Base-by-base conservation (phyloP, 2,113 vertebrate species). In the Cyanoderma ruficeps region DNA sequence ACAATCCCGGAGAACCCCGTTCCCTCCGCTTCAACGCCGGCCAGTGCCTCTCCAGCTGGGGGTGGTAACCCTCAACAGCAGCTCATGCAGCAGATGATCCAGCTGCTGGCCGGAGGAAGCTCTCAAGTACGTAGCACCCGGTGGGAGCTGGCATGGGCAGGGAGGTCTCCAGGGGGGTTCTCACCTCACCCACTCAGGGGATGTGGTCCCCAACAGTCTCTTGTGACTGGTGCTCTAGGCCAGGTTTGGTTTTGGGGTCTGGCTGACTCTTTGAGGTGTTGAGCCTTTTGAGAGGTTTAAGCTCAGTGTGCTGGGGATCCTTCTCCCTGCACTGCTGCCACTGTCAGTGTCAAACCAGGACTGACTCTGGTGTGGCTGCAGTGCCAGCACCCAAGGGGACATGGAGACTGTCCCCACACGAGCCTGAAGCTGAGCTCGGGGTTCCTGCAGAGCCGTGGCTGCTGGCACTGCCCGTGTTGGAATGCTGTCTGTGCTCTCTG, bases 31-130 rank as follows among this genome's bases (percentile, higher is more conserved):
- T 98, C 98, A 93, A 98, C 98, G 88, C 98, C 98, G 78, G 96
- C 95, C 95, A 93, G 97, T 47, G 94, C 97, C 93, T 96, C 98
- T 93, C 96, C 97, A 70, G 77, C 96, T 1, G 97, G 97, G 92
- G 94, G 96, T 88, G 89, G 96, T 10, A 98, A 64, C 68, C 92
- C 98, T 57, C 98, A 98, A 57, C 98, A 98, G 97, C 98, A 98
- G 87, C 98, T 98, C 71, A 97, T 98, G 98, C 99, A 99, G 97
- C 99, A 99, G 98, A 98, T 99, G 98, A 99, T 99, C 98, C 99
- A 99, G 96, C 99, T 99, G 97, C 98, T 99, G 96, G 98, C 99
- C 18, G 98, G 98, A 92, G 98, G 98, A 95, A 97, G 90, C 95
- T 96, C 98, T 69, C 98, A 98, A 97, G 98, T 98, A 97, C 7